Evolutionary conservation across 2,888 invertebrate species (phyloP).

Genomic region (Leptarthrus brevirostris): DNA sequence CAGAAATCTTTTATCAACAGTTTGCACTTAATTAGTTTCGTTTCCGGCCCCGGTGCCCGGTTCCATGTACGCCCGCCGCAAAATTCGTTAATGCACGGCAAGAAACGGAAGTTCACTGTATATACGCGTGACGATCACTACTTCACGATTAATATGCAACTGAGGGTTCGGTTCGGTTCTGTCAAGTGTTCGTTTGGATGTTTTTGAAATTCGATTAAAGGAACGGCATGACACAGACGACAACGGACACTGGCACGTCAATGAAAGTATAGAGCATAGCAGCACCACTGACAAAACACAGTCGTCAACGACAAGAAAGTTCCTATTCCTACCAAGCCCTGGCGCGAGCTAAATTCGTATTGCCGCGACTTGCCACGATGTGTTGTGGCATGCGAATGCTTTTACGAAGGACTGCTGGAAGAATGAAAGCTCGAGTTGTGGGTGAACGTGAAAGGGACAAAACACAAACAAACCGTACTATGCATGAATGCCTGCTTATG

Average conservation of each 20-base stretch:
- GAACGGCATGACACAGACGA: not conserved
- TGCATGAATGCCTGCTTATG: slow-evolving; percentile 6
- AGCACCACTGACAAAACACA: not conserved
- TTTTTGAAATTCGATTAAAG: slow-evolving; percentile 23
- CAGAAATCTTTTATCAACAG: slow-evolving; percentile 30
- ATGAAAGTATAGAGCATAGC: not conserved
- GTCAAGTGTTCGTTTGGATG: slow-evolving; percentile 2
- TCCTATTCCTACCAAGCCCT: not conserved
- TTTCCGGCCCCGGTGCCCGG: slow-evolving; percentile 37
- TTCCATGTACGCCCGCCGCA: slow-evolving; percentile 7
- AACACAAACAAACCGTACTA: slow-evolving; percentile 31
- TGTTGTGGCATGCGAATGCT: too few relatives aligned
- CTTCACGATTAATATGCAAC: slow-evolving; percentile 34
- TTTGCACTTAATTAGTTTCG: slow-evolving; percentile 42
- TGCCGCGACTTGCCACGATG: not conserved
- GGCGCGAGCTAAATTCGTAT: slow-evolving; percentile 25
- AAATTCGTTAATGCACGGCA: not conserved
- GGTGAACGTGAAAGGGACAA: slow-evolving; percentile 32
- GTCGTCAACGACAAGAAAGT: slow-evolving; percentile 9
- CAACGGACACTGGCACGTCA: too few relatives aligned
- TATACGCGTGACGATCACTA: not conserved
- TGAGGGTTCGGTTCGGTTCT: not conserved
- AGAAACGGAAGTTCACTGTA: slow-evolving; percentile 8
- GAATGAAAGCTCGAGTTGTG: not conserved
- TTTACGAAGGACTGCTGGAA: too few relatives aligned